Evolutionary conservation across 2,113 vertebrate species (phyloP).

Genomic region (Callipepla squamata): DNA sequence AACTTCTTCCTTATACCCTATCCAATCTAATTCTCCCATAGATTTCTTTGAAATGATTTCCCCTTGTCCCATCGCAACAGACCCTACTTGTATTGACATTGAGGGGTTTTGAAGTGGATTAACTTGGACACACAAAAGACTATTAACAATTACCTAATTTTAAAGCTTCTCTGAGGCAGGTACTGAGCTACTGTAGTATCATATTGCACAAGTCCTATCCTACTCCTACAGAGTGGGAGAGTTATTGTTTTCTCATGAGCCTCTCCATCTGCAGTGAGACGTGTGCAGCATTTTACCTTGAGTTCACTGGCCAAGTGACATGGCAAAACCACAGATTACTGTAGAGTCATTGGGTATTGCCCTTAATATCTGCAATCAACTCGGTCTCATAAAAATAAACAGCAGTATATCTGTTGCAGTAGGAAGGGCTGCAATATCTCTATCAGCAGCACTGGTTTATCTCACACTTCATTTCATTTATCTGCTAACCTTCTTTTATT

Average conservation of each 20-base stretch:
- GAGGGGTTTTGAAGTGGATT: not conserved
- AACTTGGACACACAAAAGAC: not conserved
- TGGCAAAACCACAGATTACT: not conserved
- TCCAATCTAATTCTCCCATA: no score
- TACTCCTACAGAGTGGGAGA: no score
- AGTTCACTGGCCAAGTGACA: not conserved
- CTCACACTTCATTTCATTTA: not conserved
- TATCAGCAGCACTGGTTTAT: not conserved
- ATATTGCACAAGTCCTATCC: not conserved
- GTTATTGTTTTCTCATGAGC: not conserved
- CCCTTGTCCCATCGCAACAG: no score
- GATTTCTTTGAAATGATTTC: no score
- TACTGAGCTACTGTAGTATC: not conserved
- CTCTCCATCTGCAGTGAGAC: not conserved
- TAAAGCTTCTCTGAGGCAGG: not conserved
- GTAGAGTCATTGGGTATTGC: not conserved
- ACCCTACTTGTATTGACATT: no score
- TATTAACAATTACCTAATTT: not conserved
- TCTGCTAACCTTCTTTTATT: not conserved
- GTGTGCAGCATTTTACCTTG: not conserved
- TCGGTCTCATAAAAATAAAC: fast-evolving
- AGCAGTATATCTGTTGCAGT: not conserved
- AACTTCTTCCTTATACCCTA: no score
- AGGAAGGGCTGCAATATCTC: not conserved
- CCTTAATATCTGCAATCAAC: not conserved